Percentiles rank a stretch among this genome's conserved stretches.
phyloP scores from a whole-genome alignment of 2,888 invertebrate species.

The Alviniconcha strummeri region DNA sequence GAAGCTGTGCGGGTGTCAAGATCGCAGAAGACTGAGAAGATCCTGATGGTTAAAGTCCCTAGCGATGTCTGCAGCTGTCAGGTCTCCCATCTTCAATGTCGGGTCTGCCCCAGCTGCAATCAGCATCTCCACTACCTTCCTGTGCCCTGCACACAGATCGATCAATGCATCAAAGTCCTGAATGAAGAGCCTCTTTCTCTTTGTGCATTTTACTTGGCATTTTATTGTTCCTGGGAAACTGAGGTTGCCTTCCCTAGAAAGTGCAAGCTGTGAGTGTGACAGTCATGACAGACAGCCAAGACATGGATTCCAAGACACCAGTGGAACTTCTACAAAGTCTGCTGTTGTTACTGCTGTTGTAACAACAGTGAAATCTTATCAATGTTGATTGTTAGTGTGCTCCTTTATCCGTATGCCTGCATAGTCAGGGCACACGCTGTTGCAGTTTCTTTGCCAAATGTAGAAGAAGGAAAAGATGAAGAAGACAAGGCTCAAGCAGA shows the following conservation, averaged over 20 bases:
- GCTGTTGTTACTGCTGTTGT: too few relatives aligned
- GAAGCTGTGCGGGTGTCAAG: background rate
- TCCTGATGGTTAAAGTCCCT: constrained; percentile 65
- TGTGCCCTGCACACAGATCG: constrained; percentile 57
- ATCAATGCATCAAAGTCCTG: background rate
- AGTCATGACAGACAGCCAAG: background rate
- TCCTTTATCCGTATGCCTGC: too few relatives aligned
- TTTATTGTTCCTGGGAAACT: background rate
- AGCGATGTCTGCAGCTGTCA: constrained; percentile 64
- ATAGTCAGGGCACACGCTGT: too few relatives aligned
- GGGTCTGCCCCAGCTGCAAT: constrained; percentile 62
- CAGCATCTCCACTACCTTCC: constrained; percentile 62
- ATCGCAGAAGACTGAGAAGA: constrained; percentile 48
- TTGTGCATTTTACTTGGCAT: background rate
- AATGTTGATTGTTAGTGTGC: too few relatives aligned
- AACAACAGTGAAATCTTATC: too few relatives aligned
- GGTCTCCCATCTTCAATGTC: constrained; percentile 62
- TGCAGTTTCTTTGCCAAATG: too few relatives aligned
- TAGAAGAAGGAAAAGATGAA: too few relatives aligned
- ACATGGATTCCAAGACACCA: background rate
- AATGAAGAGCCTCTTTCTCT: background rate
- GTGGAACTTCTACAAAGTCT: too few relatives aligned
- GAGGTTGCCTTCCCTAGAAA: too few relatives aligned
- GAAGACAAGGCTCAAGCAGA: background rate
- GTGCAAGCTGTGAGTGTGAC: background rate